Base-by-base conservation (phyloP, 1,140 invertebrate genomes). In the Diorhabda elongata region DNA sequence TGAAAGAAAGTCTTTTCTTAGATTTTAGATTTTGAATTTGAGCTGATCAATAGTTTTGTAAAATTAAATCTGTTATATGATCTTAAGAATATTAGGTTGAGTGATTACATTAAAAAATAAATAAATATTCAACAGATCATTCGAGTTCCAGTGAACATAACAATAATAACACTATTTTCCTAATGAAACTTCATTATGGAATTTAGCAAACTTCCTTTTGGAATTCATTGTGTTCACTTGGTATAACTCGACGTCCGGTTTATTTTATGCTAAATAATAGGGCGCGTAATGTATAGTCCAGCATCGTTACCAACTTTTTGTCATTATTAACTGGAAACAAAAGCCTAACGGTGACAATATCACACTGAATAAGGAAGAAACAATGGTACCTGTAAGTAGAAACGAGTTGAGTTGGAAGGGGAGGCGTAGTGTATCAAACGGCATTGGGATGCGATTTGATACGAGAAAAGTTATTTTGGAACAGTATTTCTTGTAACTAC, bases 361-460 rank as follows among this genome's bases (percentile, higher is more conserved):
- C 64, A 72, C 47, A 52, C 67, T 64, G 66, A 63, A 65, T 70
- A 68, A 66, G 58, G 62, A 26, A 52, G 60, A 68, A 75, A 75
- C 75, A 76, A 75, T 72, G 69, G 69, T 69, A 76, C 71, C 71
- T 72, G 68, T 62, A 66, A 69, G 47, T n/a, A 52, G 26, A 52
- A 52, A 3, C 47, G 47, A 52, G 47, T 3, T n/a, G 47, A 52
- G n/a, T 52, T 6, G 47, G 47, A 6, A n/a, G 47, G n/a, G 47
- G n/a, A n/a, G n/a, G 47, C 47, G 47, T n/a, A 52, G 6, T 2
- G 47, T n/a, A n/a, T 52, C 47, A 52, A 52, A 52, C n/a, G 6
- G n/a, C n/a, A 8, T 52, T 4, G 47, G 47, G 47, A 52, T 52
- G 47, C 6, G 47, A 9, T 52, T 8, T 6, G 6, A n/a, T 8